These are phyloP conservation scores for Agrochola litura DNA, from an alignment of 2,888 invertebrate species.

Conservation along the genomic window DNA sequence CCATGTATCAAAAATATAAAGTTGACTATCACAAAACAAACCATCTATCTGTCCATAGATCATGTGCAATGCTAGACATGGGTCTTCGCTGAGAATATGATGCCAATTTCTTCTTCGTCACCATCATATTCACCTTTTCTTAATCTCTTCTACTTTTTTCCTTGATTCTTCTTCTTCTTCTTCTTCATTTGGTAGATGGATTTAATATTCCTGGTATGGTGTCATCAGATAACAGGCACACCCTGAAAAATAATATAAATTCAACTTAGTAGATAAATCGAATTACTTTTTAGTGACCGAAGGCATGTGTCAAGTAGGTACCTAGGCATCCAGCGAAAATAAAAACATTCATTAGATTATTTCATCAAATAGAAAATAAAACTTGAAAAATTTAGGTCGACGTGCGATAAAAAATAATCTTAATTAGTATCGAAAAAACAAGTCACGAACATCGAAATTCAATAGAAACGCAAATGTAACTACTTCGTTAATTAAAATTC, in stretches of 20 bases:
- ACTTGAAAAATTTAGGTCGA: background rate
- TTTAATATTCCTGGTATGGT: background rate
- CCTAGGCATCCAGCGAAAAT: background rate
- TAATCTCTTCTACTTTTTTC: too few species aligned
- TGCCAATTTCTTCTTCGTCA: background rate
- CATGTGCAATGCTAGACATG: too few species aligned
- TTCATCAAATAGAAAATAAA: background rate
- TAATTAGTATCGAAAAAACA: conserved; percentile 12
- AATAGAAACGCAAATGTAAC: conserved; percentile 37
- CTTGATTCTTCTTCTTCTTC: background rate
- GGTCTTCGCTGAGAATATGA: too few species aligned
- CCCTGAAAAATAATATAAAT: conserved; percentile 3
- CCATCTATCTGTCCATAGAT: background rate
- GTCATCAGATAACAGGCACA: background rate
- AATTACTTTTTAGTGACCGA: background rate
- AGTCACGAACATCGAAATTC: conserved; percentile 41
- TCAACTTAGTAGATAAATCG: background rate
- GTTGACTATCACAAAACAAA: background rate
- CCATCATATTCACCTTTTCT: background rate
- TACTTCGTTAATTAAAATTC: conserved; percentile 53
- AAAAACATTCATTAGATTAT: background rate
- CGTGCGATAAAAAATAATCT: background rate
- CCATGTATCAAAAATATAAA: background rate
- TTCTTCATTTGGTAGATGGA: background rate
- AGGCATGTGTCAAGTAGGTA: background rate